Evolutionary conservation across 2,113 vertebrate species (phyloP), one percentile per base, ranked within the genome.

Genomic region (Laterallus jamaicensis): DNA sequence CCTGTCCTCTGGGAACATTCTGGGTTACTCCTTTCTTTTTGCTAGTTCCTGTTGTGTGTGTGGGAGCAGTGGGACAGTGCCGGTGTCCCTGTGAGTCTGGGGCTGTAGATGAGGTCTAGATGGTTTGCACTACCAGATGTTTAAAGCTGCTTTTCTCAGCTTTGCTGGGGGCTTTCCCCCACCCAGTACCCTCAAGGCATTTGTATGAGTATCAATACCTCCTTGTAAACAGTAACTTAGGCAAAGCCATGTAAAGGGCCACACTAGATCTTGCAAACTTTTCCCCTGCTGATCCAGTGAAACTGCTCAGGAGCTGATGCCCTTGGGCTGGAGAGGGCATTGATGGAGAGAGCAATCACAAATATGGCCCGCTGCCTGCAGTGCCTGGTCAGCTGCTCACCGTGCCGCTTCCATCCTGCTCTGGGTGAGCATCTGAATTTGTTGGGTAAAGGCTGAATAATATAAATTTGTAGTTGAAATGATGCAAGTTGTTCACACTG

Each of bases 351-450:
- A 63, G 14, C 10, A 75, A 52, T 19, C 13, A 19, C 21, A 32
- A n/a, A 12, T n/a, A 52, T 0, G 2, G 5, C 35, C 29, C 54
- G 15, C 6, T 82, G 49, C 40, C n/a, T 59, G 42, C 2, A 0
- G 28, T 73, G 44, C 31, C 11, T 16, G 5, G 5, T 32, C 31
- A 67, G 37, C 56, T 74, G 60, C 29, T 81, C 26, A 77, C n/a
- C 21, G 2, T 12, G 28, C 11, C 8, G 5, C 64, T 50, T 63
- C 25, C 56, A 17, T 47, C n/a, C 42, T 63, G 31, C 59, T 54
- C 40, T 60, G 35, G 9, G 28, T 69, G 21, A 73, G 24, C 6
- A 3, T 19, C 56, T 50, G 50, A 70, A 78, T 78, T 59, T 58
- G 37, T 20, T 21, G 3, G 29, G 4, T 62, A 52, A 71, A 90